Base-by-base conservation (phyloP, 1,140 invertebrate genomes). In the Phenacoccus solenopsis region DNA sequence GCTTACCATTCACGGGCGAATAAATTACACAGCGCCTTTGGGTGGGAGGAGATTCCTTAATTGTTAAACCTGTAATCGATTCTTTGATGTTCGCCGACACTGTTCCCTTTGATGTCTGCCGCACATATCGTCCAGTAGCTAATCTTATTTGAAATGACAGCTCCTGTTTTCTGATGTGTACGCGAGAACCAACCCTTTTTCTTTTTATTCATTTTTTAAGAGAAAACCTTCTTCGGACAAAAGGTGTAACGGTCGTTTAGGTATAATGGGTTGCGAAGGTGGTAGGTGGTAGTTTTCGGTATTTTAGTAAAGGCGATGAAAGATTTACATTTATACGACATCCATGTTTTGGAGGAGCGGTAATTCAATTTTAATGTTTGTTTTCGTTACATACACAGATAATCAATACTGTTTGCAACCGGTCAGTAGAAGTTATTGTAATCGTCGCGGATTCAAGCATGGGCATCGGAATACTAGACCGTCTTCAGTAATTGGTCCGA, bases 21-120 rank as follows among this genome's bases (percentile, higher is more conserved):
- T 64, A 64, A 64, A 64, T 64, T 64, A 64, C 59, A 64, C 59
- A 27, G 59, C 59, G 59, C 59, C 25, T 64, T 64, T 64, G 22
- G 25, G 59, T 64, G 25, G 59, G 59, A 64, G 59, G 59, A 64
- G 59, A 64, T 25, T 64, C 59, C 59, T 64, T 64, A 64, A 64
- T 64, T 64, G 59, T 64, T 64, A 64, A 64, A 64, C 59, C 59
- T 27, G 59, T 64, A 64, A 64, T 64, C 59, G 59, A 64, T 64
- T 64, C 59, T 64, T 64, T 64, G 59, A 64, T 64, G 21, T 64
- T 64, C 25, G 25, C 59, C 59, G 59, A 64, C 59, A 16, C 25
- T 16, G 25, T 64, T 64, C 16, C 4, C 59, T 64, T 64, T 64
- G 59, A 64, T 64, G 20, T 64, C 25, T 22, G 59, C 59, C 59